Evolutionary conservation across 2,113 vertebrate genomes (phyloP), one percentile per base, ranked within the genome.

Genomic region (Camarhynchus parvulus): DNA sequence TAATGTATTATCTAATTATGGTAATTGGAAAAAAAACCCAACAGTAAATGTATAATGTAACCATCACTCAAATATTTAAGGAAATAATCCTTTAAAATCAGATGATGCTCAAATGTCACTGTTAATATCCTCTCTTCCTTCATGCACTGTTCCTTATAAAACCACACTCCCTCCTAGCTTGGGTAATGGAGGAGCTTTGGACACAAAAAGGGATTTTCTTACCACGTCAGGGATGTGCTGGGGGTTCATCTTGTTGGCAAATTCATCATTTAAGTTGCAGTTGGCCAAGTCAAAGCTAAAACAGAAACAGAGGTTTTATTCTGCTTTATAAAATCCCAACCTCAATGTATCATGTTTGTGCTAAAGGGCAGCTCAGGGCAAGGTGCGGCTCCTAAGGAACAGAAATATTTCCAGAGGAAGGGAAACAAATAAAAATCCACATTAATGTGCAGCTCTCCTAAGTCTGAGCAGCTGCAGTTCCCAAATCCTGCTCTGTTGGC

Each of bases 191-290:
- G 46, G 63, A 44, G 14, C 24, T 58, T 10, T 9, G 28, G 5
- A 12, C 8, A 82, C 13, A 70, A 23, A 52, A 42, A 72, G 30
- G 58, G 49, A 78, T 5, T 76, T 58, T 25, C 98, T 98, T 98
- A 99, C 99, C 99, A 99, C 99, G 62, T 99, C 99, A 94, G 99
- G 99, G 70, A 99, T 79, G 70, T 93, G 96, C 31, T 99, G 98
- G 4, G 98, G 98, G 89, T 99, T 99, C 98, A 99, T 99, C 98
- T 99, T 99, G 94, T 99, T 99, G 95, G 99, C 98, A 97, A 98
- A 96, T 53, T 99, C 99, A 17, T 99, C 99, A 37, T 99, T 99
- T 92, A 99, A 74, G 91, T 99, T 99, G 94, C 99, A 98, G 92
- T 99, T 99, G 30, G 98, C 99, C 96, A 99, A 98, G 97, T 99